phyloP scores from a whole-genome alignment of 37 sponge, comb jelly and placozoan genomes.

The Geodia barretti region DNA sequence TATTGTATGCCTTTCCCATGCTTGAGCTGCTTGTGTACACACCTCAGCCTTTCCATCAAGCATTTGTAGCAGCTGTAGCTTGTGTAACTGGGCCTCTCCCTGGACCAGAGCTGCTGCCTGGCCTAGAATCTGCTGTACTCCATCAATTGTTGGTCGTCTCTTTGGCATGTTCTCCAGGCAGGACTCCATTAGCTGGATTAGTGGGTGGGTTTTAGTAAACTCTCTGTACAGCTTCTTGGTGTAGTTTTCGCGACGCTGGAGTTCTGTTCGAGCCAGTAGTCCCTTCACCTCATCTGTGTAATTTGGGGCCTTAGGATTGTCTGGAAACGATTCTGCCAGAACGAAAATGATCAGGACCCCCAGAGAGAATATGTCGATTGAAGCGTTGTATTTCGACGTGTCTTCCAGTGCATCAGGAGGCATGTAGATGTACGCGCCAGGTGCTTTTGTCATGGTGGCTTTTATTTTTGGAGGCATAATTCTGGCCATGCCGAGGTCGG shows the following conservation, averaged over 20 bases:
- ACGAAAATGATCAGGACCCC: neutral
- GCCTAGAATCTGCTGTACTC: too few species aligned
- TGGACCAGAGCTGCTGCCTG: too few species aligned
- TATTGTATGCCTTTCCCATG: too few species aligned
- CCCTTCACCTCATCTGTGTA: neutral
- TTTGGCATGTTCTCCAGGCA: slow-evolving; percentile 31
- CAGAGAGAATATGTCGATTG: slow-evolving; percentile 21
- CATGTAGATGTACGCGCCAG: slow-evolving; percentile 7
- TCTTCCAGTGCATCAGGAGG: slow-evolving; percentile 13
- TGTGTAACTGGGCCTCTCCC: too few species aligned
- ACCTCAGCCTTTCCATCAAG: too few species aligned
- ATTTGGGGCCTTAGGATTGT: too few species aligned
- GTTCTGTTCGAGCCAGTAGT: slow-evolving; percentile 30
- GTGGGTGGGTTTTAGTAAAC: too few species aligned
- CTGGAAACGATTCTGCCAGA: neutral
- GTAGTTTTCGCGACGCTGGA: too few species aligned
- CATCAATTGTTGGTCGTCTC: slow-evolving; percentile 22
- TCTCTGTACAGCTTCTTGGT: too few species aligned
- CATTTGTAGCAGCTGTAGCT: too few species aligned
- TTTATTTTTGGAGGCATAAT: neutral
- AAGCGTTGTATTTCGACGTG: neutral
- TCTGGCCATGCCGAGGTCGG: slow-evolving; percentile 12
- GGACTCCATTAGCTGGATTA: neutral
- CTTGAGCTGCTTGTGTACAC: too few species aligned
- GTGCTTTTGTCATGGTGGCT: neutral